Conservation (phyloP, 2,888 invertebrate genomes). For the Terebella lapidaria region DNA sequence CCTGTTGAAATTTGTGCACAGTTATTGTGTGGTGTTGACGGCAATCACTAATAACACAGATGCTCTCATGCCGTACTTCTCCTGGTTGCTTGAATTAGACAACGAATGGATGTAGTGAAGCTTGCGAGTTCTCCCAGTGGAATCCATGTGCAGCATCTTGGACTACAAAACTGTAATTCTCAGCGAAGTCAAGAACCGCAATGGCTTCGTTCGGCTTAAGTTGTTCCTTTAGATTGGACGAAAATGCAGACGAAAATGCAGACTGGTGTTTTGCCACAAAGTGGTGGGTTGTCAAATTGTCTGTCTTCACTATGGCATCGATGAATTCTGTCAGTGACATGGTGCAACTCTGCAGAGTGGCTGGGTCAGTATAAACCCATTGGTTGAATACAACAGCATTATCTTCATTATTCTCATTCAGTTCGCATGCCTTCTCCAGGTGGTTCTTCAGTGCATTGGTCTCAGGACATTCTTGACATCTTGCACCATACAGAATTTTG, state of each 20-base stretch:
- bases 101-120: slow-evolving; percentile 27
- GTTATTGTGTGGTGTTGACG: background rate
- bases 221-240: slow-evolving; percentile 6
- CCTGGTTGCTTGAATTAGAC: background rate
- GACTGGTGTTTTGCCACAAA: no score
- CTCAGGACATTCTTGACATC: no score
- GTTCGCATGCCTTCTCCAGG: background rate
- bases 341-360: background rate
- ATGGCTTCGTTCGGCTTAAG: slow-evolving; percentile 8
- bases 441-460: background rate
- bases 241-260: background rate
- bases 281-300: no score
- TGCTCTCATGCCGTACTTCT: background rate
- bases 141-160: slow-evolving; percentile 28
- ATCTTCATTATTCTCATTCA: background rate
- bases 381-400: background rate
- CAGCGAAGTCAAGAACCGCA: slow-evolving; percentile 27
- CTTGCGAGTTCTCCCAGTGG: slow-evolving; percentile 28
- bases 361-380: background rate
- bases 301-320: no score
- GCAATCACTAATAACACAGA: background rate
- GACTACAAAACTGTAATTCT: slow-evolving; percentile 22
- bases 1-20: background rate
- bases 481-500: background rate
- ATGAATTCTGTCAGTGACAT: no score